Conservation (phyloP, 2,888 invertebrate species). For the Thysanoteuthis rhombus region DNA sequence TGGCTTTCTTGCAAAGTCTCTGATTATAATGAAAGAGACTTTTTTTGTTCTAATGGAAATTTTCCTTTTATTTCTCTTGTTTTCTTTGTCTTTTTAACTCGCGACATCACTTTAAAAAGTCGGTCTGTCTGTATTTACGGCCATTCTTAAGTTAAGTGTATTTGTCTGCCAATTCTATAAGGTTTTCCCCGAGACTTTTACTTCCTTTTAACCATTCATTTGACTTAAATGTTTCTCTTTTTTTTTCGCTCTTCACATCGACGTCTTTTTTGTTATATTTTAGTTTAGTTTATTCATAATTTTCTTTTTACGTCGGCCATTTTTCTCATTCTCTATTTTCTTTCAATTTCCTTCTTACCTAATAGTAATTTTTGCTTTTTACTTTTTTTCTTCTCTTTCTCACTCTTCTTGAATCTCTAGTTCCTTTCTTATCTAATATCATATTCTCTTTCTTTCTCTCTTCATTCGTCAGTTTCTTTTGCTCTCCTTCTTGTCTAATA, state of each 20-base stretch:
- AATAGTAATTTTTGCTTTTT: too few relatives aligned
- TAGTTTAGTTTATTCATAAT: too few relatives aligned
- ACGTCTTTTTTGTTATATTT: neutral
- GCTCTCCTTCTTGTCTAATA: too few relatives aligned
- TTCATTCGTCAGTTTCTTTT: too few relatives aligned
- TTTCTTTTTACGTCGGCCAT: too few relatives aligned
- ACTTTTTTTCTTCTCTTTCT: too few relatives aligned
- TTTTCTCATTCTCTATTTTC: too few relatives aligned
- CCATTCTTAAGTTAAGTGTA: conserved; percentile 12
- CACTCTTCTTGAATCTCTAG: too few relatives aligned
- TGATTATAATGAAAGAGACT: neutral
- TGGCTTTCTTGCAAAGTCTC: too few relatives aligned
- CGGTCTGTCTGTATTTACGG: neutral
- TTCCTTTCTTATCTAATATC: too few relatives aligned
- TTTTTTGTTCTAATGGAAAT: neutral
- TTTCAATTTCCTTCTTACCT: too few relatives aligned
- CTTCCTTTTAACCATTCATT: neutral
- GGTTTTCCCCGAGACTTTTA: neutral
- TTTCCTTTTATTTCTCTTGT: neutral
- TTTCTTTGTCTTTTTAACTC: neutral
- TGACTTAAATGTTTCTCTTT: neutral
- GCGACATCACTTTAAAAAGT: conserved; percentile 12
- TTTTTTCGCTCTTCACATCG: neutral
- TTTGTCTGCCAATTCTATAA: neutral
- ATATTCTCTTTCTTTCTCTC: too few relatives aligned